A percentile compares a stretch with the other conserved stretches of the same genome.
These are phyloP conservation scores for Oscheius sp. DNA, from an alignment of 1,140 invertebrate species.

Conservation along the genomic window DNA sequence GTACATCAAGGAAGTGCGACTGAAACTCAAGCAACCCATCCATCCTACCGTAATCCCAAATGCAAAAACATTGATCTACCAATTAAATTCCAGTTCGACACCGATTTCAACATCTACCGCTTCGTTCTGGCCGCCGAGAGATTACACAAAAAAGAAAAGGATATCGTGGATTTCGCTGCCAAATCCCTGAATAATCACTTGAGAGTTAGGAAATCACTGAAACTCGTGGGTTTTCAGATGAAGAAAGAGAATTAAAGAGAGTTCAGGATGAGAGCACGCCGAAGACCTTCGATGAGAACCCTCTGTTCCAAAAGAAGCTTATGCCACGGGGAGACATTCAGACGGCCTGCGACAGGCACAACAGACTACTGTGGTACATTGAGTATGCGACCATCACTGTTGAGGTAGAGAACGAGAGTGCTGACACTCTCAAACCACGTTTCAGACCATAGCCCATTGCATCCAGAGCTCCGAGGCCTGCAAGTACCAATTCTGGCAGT, in stretches of 20 bases:
- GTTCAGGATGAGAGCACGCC: conserved; percentile 49
- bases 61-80: not conserved
- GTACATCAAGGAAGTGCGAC: conserved; percentile 57
- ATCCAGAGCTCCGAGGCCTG: conserved; percentile 54
- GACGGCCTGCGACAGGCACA: conserved; percentile 44
- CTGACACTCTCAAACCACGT: not conserved
- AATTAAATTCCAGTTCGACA: conserved; percentile 50
- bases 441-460: conserved; percentile 55
- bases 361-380: conserved; percentile 59
- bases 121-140: conserved; percentile 55
- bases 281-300: conserved; percentile 58
- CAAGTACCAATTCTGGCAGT: conserved; percentile 58
- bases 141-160: conserved; percentile 44
- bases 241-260: not conserved
- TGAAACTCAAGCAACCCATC: conserved; percentile 46
- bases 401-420: conserved; percentile 44
- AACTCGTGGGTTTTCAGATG: conserved; percentile 39
- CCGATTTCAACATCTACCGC: conserved; percentile 60
- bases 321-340: conserved; percentile 55
- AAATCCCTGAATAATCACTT: conserved; percentile 55
- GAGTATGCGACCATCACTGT: conserved; percentile 58
- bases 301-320: conserved; percentile 50
- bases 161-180: conserved; percentile 53
- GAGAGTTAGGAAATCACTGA: conserved; percentile 52
- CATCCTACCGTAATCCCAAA: conserved; percentile 51